These are phyloP conservation scores for Antheraea pernyi DNA, from an alignment of 1,140 invertebrate genomes.

Conservation along the genomic window DNA sequence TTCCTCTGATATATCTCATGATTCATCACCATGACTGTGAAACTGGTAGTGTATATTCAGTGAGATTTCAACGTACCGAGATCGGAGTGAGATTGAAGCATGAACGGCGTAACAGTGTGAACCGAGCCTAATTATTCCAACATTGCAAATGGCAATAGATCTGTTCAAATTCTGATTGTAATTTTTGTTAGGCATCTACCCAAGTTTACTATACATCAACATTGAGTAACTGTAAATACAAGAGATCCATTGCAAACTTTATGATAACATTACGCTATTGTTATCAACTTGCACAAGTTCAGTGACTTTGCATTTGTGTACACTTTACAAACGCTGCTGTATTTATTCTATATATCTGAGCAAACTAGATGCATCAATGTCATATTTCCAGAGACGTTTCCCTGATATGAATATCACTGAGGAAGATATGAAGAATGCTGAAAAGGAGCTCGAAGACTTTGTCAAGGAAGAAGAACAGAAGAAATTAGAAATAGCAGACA, in stretches of 20 bases:
- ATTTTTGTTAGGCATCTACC: too few relatives aligned
- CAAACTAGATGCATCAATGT: slow-evolving; percentile 13
- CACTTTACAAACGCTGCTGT: not conserved
- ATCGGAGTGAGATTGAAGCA: too few relatives aligned
- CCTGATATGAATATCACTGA: slow-evolving; percentile 65
- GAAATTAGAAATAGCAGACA: slow-evolving; percentile 22
- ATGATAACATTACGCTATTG: not conserved
- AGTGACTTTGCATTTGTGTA: not conserved
- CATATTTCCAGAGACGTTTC: slow-evolving; percentile 53
- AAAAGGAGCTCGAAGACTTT: slow-evolving; percentile 61
- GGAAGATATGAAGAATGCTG: slow-evolving; percentile 60
- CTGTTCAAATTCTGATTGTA: too few relatives aligned
- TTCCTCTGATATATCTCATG: too few relatives aligned
- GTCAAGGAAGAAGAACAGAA: slow-evolving; percentile 44
- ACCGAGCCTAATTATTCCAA: too few relatives aligned
- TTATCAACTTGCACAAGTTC: not conserved
- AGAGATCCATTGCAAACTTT: not conserved
- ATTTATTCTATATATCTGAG: not conserved
- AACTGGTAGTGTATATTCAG: too few relatives aligned
- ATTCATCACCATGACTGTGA: too few relatives aligned
- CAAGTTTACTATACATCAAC: not conserved
- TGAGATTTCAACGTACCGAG: too few relatives aligned
- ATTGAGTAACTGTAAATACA: not conserved
- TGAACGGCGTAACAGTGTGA: too few relatives aligned
- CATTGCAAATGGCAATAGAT: too few relatives aligned